Evolutionary conservation across 2,888 invertebrate genomes (phyloP).

Genomic region (Elegia similella): DNA sequence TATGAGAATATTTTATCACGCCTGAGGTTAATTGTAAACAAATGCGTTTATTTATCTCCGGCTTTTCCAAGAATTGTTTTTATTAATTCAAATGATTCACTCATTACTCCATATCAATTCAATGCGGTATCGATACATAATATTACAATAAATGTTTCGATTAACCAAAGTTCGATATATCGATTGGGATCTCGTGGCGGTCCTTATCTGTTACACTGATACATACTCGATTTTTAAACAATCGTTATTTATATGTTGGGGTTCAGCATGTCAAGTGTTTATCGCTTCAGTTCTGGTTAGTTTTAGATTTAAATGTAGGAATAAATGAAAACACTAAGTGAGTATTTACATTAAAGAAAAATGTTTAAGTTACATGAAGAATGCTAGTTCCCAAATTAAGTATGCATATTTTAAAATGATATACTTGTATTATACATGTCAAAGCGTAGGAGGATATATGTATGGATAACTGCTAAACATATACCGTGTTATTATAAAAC

Average conservation of each 20-base stretch:
- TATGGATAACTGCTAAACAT: too few relatives aligned
- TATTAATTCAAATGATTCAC: conserved; percentile 3
- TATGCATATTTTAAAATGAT: too few relatives aligned
- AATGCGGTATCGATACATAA: conserved; percentile 14
- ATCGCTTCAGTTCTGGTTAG: too few relatives aligned
- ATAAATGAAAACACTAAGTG: too few relatives aligned
- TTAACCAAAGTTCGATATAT: neutral
- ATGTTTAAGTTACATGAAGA: too few relatives aligned
- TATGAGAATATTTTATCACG: neutral
- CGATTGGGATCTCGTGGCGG: neutral
- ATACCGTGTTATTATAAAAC: too few relatives aligned
- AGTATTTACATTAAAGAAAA: too few relatives aligned
- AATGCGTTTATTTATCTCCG: neutral
- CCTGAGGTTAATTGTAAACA: conserved; percentile 6
- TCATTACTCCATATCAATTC: neutral
- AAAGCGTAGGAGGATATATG: too few relatives aligned
- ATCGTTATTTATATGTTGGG: neutral
- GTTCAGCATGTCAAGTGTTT: neutral
- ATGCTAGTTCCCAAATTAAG: too few relatives aligned
- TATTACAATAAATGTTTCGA: conserved; percentile 13
- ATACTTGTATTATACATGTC: too few relatives aligned
- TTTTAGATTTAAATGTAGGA: too few relatives aligned
- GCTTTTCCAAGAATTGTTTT: conserved; percentile 3
- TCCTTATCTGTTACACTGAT: neutral
- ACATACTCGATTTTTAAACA: neutral